phyloP scores from a whole-genome alignment of 2,113 vertebrate genomes.

The Rhea americana region DNA sequence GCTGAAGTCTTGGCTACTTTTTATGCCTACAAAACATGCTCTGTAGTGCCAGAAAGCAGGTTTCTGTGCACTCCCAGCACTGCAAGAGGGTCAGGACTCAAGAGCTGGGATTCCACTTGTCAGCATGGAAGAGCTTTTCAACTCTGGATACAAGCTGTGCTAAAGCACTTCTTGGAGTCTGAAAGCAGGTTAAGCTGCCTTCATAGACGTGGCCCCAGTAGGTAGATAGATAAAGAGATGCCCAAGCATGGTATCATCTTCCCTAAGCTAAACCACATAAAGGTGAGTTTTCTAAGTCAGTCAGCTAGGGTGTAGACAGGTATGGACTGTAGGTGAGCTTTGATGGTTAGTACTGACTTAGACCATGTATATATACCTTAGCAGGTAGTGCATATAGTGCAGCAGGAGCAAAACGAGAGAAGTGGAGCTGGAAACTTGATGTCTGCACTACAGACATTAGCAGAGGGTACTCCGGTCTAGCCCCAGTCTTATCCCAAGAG shows the following conservation, averaged over 20 bases:
- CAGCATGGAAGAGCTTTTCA: neutral
- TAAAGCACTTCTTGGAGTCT: neutral
- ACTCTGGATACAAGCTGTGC: neutral
- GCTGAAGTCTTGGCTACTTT: neutral
- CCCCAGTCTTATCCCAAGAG: neutral
- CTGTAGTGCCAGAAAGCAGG: neutral
- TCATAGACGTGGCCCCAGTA: neutral
- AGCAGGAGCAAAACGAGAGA: neutral
- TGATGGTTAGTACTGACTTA: neutral
- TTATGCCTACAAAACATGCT: fast-evolving
- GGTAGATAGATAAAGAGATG: neutral
- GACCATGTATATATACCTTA: neutral
- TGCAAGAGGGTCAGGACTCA: neutral
- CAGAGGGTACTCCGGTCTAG: neutral
- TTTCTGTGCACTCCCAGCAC: neutral
- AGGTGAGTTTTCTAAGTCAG: neutral
- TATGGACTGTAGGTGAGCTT: neutral
- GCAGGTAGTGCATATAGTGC: neutral
- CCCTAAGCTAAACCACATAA: neutral
- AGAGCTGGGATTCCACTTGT: neutral
- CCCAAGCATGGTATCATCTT: neutral
- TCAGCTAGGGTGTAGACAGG: neutral
- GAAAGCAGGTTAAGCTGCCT: neutral
- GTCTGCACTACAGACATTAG: neutral
- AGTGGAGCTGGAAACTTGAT: neutral